A percentile compares a stretch with the other conserved stretches of the same genome.
Evolutionary conservation across 2,113 vertebrate species (phyloP).

Genomic region (Acrocephalus arundinaceus): DNA sequence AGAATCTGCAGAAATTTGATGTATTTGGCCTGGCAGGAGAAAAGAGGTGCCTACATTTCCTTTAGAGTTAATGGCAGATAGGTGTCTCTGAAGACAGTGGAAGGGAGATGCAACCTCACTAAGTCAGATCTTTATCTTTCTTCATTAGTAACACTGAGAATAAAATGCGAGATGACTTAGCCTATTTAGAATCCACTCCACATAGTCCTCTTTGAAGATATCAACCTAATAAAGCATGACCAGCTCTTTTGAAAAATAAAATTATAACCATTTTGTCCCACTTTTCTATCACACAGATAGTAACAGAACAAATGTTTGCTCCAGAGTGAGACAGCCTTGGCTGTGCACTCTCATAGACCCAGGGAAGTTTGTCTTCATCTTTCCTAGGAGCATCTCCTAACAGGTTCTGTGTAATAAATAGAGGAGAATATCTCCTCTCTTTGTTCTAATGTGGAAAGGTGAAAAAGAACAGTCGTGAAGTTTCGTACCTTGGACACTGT

Average conservation of each 20-base stretch:
- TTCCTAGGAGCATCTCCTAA: background rate
- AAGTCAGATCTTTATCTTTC: background rate
- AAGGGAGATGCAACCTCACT: background rate
- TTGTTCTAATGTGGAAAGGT: background rate
- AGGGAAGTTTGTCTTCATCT: background rate
- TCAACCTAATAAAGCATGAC: background rate
- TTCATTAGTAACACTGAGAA: background rate
- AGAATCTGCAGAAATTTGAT: background rate
- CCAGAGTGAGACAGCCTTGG: background rate
- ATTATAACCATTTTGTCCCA: background rate
- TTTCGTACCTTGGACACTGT: background rate
- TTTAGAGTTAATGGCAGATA: background rate
- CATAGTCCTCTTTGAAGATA: constrained; percentile 13
- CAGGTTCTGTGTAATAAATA: background rate
- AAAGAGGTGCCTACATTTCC: background rate
- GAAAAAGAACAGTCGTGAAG: background rate
- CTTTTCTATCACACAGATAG: background rate
- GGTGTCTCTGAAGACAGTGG: background rate
- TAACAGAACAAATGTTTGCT: background rate
- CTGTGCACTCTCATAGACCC: background rate
- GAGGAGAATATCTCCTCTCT: background rate
- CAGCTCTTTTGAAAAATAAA: background rate
- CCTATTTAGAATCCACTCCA: background rate
- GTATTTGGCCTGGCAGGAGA: background rate
- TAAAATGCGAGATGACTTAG: background rate